Percentiles rank a stretch among this genome's conserved stretches.
These are phyloP conservation scores for Microctenopoma stevenorrisi DNA, from an alignment of 2,797 vertebrate genomes.

Conservation along the genomic window DNA sequence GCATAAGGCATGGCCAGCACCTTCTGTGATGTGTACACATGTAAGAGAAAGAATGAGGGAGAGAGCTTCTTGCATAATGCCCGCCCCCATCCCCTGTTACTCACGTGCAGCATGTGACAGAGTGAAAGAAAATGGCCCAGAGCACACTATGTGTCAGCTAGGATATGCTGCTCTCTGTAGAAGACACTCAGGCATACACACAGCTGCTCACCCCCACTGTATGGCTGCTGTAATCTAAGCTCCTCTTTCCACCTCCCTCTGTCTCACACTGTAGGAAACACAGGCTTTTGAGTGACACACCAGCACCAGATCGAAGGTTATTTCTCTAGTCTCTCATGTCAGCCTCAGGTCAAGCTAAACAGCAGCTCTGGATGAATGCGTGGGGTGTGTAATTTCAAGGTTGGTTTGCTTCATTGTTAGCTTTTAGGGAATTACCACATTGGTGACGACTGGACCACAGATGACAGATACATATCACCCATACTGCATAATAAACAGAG, in stretches of 20 bases:
- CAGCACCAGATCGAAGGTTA: conserved; percentile 36
- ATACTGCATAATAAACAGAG: conserved; percentile 4
- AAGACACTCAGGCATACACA: conserved; percentile 50
- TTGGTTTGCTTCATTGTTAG: conserved; percentile 61
- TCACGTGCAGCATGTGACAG: conserved; percentile 80
- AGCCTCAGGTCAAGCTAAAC: conserved; percentile 26
- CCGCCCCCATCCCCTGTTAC: conserved; percentile 42
- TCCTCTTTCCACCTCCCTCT: conserved; percentile 13
- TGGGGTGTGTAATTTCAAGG: conserved; percentile 41
- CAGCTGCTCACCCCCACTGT: conserved; percentile 61
- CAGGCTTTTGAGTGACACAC: conserved; percentile 22
- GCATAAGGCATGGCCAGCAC: conserved; percentile 44
- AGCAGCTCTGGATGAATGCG: background rate
- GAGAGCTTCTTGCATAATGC: conserved; percentile 65
- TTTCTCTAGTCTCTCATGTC: conserved; percentile 45
- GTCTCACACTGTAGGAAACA: conserved; percentile 23
- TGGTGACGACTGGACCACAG: conserved; percentile 43
- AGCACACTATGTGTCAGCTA: conserved; percentile 66
- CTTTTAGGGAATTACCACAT: conserved; percentile 61
- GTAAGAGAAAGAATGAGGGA: conserved; percentile 44
- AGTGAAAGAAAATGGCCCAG: conserved; percentile 68
- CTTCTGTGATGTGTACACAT: conserved; percentile 53
- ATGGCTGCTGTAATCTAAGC: conserved; percentile 40
- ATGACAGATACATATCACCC: conserved; percentile 38
- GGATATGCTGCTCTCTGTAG: conserved; percentile 55